Evolutionary conservation across 2,797 vertebrate genomes (phyloP).

Genomic region (Neosalanx taihuensis): DNA sequence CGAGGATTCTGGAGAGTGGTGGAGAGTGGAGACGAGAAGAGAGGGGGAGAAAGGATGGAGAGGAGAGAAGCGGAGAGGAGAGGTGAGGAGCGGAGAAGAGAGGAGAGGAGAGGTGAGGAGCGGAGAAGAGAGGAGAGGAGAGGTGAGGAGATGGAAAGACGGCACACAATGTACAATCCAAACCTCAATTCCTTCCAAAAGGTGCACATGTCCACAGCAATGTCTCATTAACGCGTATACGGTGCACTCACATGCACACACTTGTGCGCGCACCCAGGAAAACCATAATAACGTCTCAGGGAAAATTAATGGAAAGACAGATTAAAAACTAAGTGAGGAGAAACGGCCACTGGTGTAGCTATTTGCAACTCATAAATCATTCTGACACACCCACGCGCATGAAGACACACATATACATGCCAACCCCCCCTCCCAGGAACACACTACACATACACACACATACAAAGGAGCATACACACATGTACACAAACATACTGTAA

Average conservation of each 20-base stretch:
- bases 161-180: conserved; percentile 1
- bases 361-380: conserved; percentile 79
- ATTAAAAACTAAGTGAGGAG: conserved; percentile 86
- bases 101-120: background rate
- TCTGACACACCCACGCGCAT: conserved; percentile 73
- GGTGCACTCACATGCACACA: conserved; percentile 62
- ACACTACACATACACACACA: conserved; percentile 14
- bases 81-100: background rate
- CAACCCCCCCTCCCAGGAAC: background rate
- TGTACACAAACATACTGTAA: conserved; percentile 66
- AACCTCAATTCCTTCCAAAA: conserved; percentile 11
- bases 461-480: background rate
- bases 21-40: background rate
- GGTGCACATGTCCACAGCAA: conserved; percentile 56
- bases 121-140: background rate
- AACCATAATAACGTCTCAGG: conserved; percentile 75
- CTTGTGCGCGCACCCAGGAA: conserved; percentile 65
- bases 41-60: background rate
- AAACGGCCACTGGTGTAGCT: conserved; percentile 79
- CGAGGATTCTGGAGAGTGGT: background rate
- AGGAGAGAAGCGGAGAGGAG: no score
- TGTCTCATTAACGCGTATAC: conserved; percentile 58
- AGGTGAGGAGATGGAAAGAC: background rate
- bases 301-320: conserved; percentile 82
- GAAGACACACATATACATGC: conserved; percentile 49